Evolutionary conservation across 2,888 invertebrate species (phyloP), one percentile per base, ranked within the genome.

Genomic region (Dendrolimus houi): DNA sequence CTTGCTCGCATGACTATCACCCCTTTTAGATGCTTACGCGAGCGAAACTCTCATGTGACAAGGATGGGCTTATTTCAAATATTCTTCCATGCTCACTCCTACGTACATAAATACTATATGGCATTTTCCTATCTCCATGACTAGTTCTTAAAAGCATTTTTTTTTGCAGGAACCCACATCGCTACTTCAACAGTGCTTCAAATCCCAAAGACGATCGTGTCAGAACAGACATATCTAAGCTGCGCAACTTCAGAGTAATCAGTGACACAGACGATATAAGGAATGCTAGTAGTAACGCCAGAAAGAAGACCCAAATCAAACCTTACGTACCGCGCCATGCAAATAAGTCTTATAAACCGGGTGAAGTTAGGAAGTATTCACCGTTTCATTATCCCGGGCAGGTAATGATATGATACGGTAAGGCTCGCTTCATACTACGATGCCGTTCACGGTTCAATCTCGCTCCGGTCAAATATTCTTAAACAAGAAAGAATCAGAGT

Each of bases 331-430:
- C 72, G 0, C 70, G 66, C 1, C 87, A 85, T 57, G 79, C 67
- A 0, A 58, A 55, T 41, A 72, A 67, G 57, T 55, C 70, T 2
- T 79, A 63, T 42, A 71, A 71, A 62, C 57, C 63, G 3, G 71
- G 76, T 0, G 79, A 81, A 52, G 63, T 64, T 1, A 69, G 87
- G 55, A 77, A 64, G 56, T 87, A 84, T 59, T 88, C 88, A 1
- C 88, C 88, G 1, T 87, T 87, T 60, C 77, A 86, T 64, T 74
- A 53, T 53, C 74, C 76, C 6, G 77, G 77, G 0, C 81, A 87
- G 87, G 87, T 87, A 79, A 79, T 56, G 13, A 29, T 29, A 29
- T 29, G 6, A 29, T 6, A 29, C 29, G 29, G 3, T 29, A 29
- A 29, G 6, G 29, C 29, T 29, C 29, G 29, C 3, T 29, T 6